A percentile compares a stretch with the other conserved stretches of the same genome.
These are phyloP conservation scores for Corythucha ciliata DNA, from an alignment of 2,888 invertebrate species.

Conservation along the genomic window DNA sequence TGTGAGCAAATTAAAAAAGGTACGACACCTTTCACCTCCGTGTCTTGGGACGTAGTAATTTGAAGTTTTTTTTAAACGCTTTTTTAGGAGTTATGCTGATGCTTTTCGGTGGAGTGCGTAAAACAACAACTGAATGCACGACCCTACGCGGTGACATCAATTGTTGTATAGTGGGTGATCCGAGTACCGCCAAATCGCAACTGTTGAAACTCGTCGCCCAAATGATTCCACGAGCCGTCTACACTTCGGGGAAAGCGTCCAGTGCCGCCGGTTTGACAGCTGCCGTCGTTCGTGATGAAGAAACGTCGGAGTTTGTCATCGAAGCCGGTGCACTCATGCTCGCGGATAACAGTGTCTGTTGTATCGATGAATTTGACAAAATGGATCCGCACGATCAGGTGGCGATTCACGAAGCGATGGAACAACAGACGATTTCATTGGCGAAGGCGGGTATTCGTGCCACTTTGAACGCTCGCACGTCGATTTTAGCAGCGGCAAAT, in stretches of 20 bases:
- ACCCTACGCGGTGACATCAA: slow-evolving; percentile 93
- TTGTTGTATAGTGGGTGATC: slow-evolving; percentile 96
- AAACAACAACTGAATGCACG: slow-evolving; percentile 84
- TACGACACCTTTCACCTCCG: slow-evolving; percentile 18
- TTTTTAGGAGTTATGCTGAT: slow-evolving; percentile 73
- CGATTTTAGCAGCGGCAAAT: slow-evolving; percentile 96
- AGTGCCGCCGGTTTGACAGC: slow-evolving; percentile 97
- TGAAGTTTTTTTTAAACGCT: background rate
- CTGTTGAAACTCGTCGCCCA: slow-evolving; percentile 89
- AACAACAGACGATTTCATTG: slow-evolving; percentile 97
- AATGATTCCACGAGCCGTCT: slow-evolving; percentile 91
- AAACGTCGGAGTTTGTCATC: slow-evolving; percentile 96
- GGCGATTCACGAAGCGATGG: slow-evolving; percentile 99
- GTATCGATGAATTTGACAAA: slow-evolving; percentile 99
- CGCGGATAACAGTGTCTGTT: slow-evolving; percentile 97
- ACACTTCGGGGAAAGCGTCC: slow-evolving; percentile 98
- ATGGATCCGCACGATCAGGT: slow-evolving; percentile 98
- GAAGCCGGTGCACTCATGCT: slow-evolving; percentile 99
- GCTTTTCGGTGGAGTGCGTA: slow-evolving; percentile 94
- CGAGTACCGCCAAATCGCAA: slow-evolving; percentile 97
- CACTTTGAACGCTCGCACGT: slow-evolving; percentile 93
- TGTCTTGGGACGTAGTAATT: background rate
- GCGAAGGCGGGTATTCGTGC: slow-evolving; percentile 98
- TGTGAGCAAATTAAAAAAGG: slow-evolving; percentile 89
- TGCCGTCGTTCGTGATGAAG: slow-evolving; percentile 96